Evolutionary conservation across 2,113 vertebrate species (phyloP).

Genomic region (Chaenogobius annularis): DNA sequence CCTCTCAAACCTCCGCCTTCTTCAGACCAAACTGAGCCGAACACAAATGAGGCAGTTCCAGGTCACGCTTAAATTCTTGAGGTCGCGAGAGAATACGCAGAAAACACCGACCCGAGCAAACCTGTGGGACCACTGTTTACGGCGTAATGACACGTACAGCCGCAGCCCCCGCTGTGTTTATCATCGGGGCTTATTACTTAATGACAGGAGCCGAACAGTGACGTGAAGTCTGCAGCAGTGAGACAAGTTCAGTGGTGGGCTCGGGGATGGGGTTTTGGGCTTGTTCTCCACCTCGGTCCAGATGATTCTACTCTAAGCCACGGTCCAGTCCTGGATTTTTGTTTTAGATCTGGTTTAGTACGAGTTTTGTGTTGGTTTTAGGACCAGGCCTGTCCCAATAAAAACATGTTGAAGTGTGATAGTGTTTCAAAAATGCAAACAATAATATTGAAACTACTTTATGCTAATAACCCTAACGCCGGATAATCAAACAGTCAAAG

Average conservation of each 20-base stretch:
- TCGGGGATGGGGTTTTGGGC: no score
- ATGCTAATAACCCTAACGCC: no score
- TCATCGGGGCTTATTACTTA: neutral
- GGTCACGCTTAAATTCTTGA: conserved; percentile 26
- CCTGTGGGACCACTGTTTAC: conserved; percentile 24
- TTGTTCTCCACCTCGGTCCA: no score
- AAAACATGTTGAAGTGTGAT: no score
- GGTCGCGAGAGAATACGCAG: neutral
- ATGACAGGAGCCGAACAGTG: neutral
- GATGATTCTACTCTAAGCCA: no score
- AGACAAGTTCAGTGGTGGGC: no score
- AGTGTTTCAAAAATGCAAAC: no score
- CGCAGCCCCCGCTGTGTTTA: neutral
- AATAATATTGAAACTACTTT: no score
- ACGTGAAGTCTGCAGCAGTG: no score
- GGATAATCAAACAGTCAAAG: no score
- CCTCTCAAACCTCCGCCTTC: no score
- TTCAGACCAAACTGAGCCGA: neutral
- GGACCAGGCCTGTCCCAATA: neutral
- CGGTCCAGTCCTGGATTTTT: neutral
- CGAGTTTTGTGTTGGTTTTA: neutral
- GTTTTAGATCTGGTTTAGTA: neutral
- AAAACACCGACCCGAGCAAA: conserved; percentile 14
- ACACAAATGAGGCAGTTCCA: conserved; percentile 18
- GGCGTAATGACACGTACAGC: conserved; percentile 9